These are phyloP conservation scores for Platycnemis pennipes DNA, from an alignment of 2,888 invertebrate genomes.

Conservation along the genomic window DNA sequence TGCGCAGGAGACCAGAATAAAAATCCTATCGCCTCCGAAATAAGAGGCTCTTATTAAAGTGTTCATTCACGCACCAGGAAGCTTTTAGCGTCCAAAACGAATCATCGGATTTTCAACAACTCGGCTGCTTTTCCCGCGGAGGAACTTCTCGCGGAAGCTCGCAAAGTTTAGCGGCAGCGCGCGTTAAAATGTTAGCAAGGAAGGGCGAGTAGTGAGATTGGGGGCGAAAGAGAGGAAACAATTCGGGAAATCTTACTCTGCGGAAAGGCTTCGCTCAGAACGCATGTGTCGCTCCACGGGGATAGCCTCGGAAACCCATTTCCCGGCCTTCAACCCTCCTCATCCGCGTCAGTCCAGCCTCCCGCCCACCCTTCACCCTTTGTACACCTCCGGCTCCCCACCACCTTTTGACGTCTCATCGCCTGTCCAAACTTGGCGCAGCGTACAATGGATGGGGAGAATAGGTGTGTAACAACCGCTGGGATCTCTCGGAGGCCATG, in stretches of 20 bases:
- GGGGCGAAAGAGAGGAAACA: background rate
- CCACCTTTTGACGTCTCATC: conserved; percentile 22
- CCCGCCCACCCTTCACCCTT: background rate
- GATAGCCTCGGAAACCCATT: background rate
- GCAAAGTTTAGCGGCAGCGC: background rate
- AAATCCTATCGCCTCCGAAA: background rate
- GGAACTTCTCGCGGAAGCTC: background rate
- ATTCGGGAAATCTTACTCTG: background rate
- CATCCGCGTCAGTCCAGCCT: background rate
- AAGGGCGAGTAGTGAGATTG: background rate
- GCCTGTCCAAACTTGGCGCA: conserved; percentile 28
- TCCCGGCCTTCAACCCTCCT: background rate
- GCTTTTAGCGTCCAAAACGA: conserved; percentile 22
- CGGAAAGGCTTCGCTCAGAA: background rate
- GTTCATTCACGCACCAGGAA: conserved; percentile 16
- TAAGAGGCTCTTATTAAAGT: background rate
- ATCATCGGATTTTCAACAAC: background rate
- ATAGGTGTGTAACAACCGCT: conserved; percentile 22
- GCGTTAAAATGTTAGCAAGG: background rate
- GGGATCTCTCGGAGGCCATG: background rate
- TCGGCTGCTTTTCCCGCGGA: background rate
- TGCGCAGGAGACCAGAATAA: background rate
- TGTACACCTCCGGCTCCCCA: background rate
- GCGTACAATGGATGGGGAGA: background rate
- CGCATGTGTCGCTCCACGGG: background rate